These are phyloP conservation scores for Tipula lateralis DNA, from an alignment of 2,888 invertebrate genomes.

Conservation along the genomic window DNA sequence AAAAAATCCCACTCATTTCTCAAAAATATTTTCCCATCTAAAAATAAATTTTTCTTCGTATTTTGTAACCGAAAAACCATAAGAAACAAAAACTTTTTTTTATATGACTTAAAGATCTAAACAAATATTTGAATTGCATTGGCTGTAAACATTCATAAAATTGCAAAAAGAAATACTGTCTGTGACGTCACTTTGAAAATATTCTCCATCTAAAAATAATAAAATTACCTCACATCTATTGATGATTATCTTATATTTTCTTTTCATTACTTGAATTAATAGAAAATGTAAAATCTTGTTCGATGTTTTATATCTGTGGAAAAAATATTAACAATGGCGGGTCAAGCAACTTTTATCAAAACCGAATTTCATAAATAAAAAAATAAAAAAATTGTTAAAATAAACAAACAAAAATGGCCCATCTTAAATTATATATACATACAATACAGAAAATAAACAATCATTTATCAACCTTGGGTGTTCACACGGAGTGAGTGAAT, in stretches of 20 bases:
- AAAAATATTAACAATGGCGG: neutral
- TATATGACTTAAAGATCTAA: neutral
- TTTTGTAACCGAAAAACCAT: neutral
- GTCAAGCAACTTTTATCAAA: neutral
- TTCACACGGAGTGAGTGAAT: neutral
- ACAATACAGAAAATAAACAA: neutral
- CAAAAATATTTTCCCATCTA: neutral
- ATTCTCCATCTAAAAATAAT: neutral
- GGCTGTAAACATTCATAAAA: neutral
- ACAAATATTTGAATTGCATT: neutral
- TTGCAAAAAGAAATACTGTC: neutral
- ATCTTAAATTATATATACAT: neutral
- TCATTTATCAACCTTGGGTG: constrained; percentile 5
- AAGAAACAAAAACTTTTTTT: neutral
- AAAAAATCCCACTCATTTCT: constrained; percentile 5
- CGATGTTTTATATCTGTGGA: neutral
- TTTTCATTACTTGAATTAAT: neutral
- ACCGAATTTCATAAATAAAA: neutral
- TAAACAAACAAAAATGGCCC: neutral
- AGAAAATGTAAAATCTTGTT: neutral
- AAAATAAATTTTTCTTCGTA: neutral
- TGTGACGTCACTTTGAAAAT: neutral
- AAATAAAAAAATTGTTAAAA: neutral
- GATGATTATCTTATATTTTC: neutral
- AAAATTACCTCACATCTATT: neutral